phyloP scores from a whole-genome alignment of 2,113 vertebrate species.

The Chaenogobius annularis region DNA sequence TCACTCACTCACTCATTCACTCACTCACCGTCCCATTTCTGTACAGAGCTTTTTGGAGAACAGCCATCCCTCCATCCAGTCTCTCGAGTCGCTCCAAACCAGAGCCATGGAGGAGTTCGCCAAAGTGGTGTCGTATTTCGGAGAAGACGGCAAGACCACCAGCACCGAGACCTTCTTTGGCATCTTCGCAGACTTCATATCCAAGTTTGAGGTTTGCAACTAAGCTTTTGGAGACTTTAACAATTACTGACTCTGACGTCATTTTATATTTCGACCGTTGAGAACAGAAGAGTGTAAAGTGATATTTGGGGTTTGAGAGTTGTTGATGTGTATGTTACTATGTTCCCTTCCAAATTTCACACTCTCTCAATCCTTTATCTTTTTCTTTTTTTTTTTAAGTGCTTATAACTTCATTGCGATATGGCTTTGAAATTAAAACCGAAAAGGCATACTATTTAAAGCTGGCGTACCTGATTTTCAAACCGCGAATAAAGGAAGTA shows the following conservation, averaged over 20 bases:
- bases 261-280: not conserved
- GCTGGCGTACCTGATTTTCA: too few species aligned
- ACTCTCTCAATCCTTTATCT: too few species aligned
- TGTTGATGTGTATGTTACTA: too few species aligned
- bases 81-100: constrained; percentile 88
- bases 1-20: not conserved
- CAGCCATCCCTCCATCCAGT: constrained; percentile 86
- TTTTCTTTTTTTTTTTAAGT: too few species aligned
- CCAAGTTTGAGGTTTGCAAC: constrained; percentile 92
- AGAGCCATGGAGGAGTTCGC: constrained; percentile 90
- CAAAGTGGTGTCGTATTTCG: constrained; percentile 90
- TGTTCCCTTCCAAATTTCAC: too few species aligned
- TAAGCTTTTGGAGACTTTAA: not conserved
- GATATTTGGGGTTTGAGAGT: too few species aligned
- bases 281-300: too few species aligned
- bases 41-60: constrained; percentile 91
- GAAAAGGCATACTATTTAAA: too few species aligned
- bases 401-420: too few species aligned
- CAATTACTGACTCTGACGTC: not conserved
- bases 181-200: constrained; percentile 94
- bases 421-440: too few species aligned
- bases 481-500: too few species aligned
- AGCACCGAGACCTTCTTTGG: constrained; percentile 93
- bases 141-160: constrained; percentile 90
- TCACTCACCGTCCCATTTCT: constrained; percentile 29